Evolutionary conservation across 2,113 vertebrate species (phyloP).

Genomic region (Myodes glareolus): DNA sequence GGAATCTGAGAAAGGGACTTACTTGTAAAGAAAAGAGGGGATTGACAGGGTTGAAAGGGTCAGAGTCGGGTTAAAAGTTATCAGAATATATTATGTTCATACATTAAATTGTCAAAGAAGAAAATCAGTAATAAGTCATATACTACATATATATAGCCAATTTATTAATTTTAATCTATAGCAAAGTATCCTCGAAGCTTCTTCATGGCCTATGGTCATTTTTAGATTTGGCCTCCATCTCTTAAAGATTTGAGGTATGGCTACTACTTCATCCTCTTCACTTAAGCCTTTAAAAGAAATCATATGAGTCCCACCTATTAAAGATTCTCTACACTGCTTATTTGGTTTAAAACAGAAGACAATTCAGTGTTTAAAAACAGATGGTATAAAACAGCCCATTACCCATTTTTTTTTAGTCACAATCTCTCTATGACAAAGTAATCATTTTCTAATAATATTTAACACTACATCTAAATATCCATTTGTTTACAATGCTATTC

Average conservation of each 20-base stretch:
- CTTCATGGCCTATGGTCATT: neutral
- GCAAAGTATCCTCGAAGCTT: neutral
- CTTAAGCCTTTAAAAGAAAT: neutral
- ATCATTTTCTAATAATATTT: neutral
- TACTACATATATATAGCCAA: neutral
- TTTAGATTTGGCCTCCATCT: neutral
- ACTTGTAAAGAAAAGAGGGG: neutral
- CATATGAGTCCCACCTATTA: neutral
- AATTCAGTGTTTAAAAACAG: constrained; percentile 17
- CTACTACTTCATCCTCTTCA: neutral
- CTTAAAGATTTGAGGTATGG: neutral
- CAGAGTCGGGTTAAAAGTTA: neutral
- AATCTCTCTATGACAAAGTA: neutral
- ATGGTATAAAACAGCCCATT: neutral
- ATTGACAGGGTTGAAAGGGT: neutral
- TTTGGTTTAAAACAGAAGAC: neutral
- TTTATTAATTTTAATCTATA: neutral
- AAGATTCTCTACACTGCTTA: neutral
- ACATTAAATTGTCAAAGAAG: neutral
- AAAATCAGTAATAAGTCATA: neutral
- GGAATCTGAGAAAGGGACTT: neutral
- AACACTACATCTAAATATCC: neutral
- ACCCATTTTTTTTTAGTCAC: neutral
- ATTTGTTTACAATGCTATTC: neutral
- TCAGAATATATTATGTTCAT: neutral